Evolutionary conservation across 1,140 invertebrate species (phyloP).

Genomic region (Drosophila simulans): DNA sequence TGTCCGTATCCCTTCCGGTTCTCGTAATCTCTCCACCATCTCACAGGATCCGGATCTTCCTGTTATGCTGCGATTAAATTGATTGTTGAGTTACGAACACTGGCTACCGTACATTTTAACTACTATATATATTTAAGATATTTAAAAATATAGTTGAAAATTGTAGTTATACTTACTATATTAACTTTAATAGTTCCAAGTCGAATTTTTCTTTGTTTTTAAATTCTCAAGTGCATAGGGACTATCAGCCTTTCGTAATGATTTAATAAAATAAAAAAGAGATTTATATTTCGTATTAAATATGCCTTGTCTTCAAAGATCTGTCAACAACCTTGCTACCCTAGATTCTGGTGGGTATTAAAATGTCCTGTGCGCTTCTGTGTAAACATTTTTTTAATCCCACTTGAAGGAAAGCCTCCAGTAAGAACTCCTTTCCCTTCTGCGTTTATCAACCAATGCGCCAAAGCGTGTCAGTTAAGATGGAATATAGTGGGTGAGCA

Average conservation of each 20-base stretch:
- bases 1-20: constrained; percentile 70
- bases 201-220: too few species aligned
- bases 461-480: constrained; percentile 75
- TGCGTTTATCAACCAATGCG: constrained; percentile 71
- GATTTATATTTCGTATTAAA: not conserved
- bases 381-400: constrained; percentile 64
- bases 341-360: constrained; percentile 29
- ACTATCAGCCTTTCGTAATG: too few species aligned
- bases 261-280: too few species aligned
- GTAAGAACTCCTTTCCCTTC: constrained; percentile 47
- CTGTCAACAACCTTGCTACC: not conserved
- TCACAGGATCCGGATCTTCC: constrained; percentile 23
- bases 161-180: not conserved
- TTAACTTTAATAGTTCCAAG: too few species aligned
- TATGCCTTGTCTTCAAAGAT: not conserved
- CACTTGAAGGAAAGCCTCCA: constrained; percentile 65
- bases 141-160: not conserved
- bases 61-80: constrained; percentile 8
- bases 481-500: constrained; percentile 9
- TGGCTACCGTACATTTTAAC: not conserved
- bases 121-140: not conserved
- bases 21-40: constrained; percentile 45
- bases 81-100: not conserved
- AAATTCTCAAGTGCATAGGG: too few species aligned
- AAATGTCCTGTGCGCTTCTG: constrained; percentile 31